phyloP scores from a whole-genome alignment of 2,113 vertebrate species.

The Saimiri boliviensis region DNA sequence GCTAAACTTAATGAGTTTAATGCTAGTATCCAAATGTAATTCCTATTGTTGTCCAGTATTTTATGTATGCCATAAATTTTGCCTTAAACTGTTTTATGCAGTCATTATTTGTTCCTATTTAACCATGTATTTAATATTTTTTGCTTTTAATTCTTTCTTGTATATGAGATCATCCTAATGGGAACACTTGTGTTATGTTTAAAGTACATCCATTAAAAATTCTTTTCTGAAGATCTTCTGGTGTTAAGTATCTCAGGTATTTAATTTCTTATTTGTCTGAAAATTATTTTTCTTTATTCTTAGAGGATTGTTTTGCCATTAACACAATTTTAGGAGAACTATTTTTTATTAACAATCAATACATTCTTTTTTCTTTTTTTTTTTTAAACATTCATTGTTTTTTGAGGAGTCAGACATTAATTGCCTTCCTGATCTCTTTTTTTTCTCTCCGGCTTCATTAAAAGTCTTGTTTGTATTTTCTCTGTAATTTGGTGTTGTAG shows the following conservation, averaged over 20 bases:
- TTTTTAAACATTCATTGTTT: background rate
- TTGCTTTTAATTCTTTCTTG: conserved; percentile 5
- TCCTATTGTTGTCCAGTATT: background rate
- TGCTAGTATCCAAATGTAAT: background rate
- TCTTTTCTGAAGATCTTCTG: conserved; percentile 5
- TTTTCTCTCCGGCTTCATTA: background rate
- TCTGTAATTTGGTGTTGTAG: background rate
- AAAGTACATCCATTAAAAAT: background rate
- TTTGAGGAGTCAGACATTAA: background rate
- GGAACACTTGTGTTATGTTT: background rate
- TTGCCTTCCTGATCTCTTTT: background rate
- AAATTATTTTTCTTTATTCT: conserved; percentile 18
- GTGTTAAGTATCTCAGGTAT: background rate
- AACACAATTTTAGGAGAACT: too few species aligned
- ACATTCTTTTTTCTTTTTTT: background rate
- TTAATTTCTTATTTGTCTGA: background rate
- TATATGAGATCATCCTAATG: background rate
- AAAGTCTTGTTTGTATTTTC: background rate
- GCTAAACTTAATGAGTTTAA: background rate
- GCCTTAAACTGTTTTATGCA: background rate
- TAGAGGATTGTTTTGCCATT: background rate
- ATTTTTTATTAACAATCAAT: background rate
- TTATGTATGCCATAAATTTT: background rate
- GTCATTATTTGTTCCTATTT: background rate
- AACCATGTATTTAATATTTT: background rate